These are phyloP conservation scores for Microctonus hyperodae DNA, from an alignment of 2,888 invertebrate genomes.

Conservation along the genomic window DNA sequence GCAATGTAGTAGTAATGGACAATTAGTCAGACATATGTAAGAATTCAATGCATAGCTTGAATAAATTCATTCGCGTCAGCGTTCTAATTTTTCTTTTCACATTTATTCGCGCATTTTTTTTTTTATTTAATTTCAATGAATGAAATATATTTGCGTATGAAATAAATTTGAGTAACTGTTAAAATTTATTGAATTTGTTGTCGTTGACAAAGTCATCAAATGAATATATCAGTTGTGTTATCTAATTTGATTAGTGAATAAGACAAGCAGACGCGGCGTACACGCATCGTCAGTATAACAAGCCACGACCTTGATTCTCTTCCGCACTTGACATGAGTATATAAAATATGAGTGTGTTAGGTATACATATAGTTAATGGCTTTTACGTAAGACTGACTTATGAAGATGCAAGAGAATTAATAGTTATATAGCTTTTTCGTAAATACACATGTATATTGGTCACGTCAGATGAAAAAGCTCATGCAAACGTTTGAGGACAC, in stretches of 20 bases:
- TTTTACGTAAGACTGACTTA: conserved; percentile 16
- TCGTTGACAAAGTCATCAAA: neutral
- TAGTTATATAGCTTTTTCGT: neutral
- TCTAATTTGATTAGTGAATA: conserved; percentile 13
- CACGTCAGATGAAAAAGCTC: neutral
- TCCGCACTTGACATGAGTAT: conserved; percentile 6
- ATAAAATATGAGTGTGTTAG: too few species aligned
- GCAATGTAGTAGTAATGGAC: neutral
- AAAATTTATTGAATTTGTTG: too few species aligned
- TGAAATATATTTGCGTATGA: neutral
- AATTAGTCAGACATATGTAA: neutral
- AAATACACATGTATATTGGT: neutral
- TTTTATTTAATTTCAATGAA: neutral
- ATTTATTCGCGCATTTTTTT: neutral
- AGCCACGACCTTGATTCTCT: conserved; percentile 12
- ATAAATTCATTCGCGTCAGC: neutral
- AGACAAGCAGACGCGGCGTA: neutral
- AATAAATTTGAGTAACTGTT: too few species aligned
- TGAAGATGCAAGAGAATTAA: neutral
- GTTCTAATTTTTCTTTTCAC: neutral
- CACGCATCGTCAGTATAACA: conserved; percentile 4
- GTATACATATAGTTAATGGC: neutral
- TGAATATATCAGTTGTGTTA: neutral
- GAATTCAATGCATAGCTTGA: neutral
- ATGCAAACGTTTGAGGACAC: neutral